Evolutionary conservation across 2,888 invertebrate species (phyloP), one percentile per base, ranked within the genome.

Genomic region (Phengaris arion): DNA sequence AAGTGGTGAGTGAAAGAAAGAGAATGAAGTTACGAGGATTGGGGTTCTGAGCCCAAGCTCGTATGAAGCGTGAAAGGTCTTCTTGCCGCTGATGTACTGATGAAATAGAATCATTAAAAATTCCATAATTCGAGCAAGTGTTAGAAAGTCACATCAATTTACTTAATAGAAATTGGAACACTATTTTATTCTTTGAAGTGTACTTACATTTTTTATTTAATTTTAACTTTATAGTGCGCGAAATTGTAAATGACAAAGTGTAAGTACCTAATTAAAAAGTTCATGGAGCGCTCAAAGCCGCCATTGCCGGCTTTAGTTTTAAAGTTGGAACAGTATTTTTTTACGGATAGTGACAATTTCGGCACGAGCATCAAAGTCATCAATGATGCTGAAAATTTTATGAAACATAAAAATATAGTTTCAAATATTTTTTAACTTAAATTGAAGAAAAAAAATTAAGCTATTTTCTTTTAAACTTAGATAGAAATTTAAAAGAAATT

Each of bases 261-360:
- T 46, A 48, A 69, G 68, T 69, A 22, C 68, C 68, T 69, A 48
- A 69, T 69, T 69, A 69, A 48, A 69, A 69, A 69, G 68, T 69
- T 48, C 68, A 0, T 8, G 48, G 8, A n/a, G 46, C 9, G 48
- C n/a, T 48, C 68, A 46, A 69, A 48, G 12, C 64, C 64, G 64
- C 64, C 64, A 64, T 64, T 64, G 64, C 22, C 64, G 35, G 64
- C 64, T 35, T 64, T 35, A 12, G 35, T 64, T 64, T 64, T 64
- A 64, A 64, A 64, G 9, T 64, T 64, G 35, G 64, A 64, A 35
- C 64, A 12, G 35, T 12, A 35, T 64, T 35, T 64, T 46, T 68
- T 68, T 7, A 69, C 68, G 48, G 48, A 46, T 46, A 69, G 9
- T 7, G 46, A 8, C 45, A 69, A 69, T 22, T 69, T 15, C 68